Evolutionary conservation across 1,140 invertebrate genomes (phyloP).

Genomic region (Euwallacea fornicatus): DNA sequence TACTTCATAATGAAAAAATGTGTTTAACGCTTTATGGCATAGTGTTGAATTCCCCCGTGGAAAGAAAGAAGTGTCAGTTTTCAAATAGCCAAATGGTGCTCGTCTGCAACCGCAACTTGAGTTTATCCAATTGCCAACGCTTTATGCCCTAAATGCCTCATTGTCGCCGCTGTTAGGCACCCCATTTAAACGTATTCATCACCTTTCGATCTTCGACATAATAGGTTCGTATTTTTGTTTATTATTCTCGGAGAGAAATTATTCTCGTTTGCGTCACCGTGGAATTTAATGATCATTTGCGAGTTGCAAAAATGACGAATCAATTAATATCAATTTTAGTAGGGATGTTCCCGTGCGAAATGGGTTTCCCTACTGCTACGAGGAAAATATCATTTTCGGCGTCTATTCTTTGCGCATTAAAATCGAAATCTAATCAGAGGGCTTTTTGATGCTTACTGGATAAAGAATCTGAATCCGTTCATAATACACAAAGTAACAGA

Average conservation of each 20-base stretch:
- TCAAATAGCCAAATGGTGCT: conserved; percentile 32
- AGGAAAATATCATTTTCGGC: too few species aligned
- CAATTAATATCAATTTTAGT: too few species aligned
- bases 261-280: too few species aligned
- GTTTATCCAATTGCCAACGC: conserved; percentile 39
- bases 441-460: conserved; percentile 37
- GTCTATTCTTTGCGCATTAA: conserved; percentile 25
- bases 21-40: too few species aligned
- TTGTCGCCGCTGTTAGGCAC: conserved; percentile 33
- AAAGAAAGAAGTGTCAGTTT: conserved; percentile 29
- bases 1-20: too few species aligned
- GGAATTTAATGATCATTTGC: too few species aligned
- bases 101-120: conserved; percentile 37
- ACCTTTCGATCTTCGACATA: background rate
- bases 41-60: conserved; percentile 25
- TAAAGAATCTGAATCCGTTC: conserved; percentile 38
- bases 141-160: conserved; percentile 32
- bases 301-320: too few species aligned
- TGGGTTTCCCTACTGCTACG: too few species aligned
- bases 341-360: too few species aligned
- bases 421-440: conserved; percentile 39
- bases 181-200: conserved; percentile 5
- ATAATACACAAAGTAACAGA: conserved; percentile 22
- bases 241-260: too few species aligned
- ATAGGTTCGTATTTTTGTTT: too few species aligned